phyloP scores from a whole-genome alignment of 2,113 vertebrate species.

The Phrynocephalus versicolor region DNA sequence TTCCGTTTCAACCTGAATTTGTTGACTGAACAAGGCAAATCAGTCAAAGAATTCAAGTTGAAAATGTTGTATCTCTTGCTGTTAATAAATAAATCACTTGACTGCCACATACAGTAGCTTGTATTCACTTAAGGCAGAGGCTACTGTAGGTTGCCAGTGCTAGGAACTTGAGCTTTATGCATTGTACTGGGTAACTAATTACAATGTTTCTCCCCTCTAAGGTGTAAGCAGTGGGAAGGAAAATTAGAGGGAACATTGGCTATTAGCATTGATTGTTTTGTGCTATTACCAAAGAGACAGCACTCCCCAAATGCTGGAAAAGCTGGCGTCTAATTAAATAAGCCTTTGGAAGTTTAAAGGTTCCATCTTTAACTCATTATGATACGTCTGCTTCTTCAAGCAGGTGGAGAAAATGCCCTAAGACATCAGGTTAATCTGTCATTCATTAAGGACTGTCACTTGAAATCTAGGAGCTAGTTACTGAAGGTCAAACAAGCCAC shows the following conservation, averaged over 20 bases:
- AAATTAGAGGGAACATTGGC: no score
- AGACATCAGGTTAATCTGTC: accelerated
- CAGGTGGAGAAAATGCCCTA: background rate
- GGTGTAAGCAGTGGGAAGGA: background rate
- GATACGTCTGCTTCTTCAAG: background rate
- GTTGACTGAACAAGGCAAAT: background rate
- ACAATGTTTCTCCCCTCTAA: background rate
- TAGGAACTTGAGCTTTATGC: background rate
- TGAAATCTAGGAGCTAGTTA: background rate
- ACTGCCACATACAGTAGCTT: background rate
- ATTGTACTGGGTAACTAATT: background rate
- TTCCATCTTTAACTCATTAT: background rate
- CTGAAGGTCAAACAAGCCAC: background rate
- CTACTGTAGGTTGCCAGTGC: background rate
- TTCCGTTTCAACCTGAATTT: background rate
- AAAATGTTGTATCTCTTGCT: background rate
- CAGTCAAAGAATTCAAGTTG: no score
- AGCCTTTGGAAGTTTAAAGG: background rate
- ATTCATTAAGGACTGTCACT: background rate
- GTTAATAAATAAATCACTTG: constrained; percentile 1
- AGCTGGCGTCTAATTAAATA: background rate
- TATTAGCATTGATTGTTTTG: background rate
- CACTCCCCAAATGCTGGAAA: background rate
- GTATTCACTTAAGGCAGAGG: background rate
- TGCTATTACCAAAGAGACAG: constrained; percentile 5